These are phyloP conservation scores for Dinothrombium tinctorium DNA, from an alignment of 1,140 invertebrate genomes.

Conservation along the genomic window DNA sequence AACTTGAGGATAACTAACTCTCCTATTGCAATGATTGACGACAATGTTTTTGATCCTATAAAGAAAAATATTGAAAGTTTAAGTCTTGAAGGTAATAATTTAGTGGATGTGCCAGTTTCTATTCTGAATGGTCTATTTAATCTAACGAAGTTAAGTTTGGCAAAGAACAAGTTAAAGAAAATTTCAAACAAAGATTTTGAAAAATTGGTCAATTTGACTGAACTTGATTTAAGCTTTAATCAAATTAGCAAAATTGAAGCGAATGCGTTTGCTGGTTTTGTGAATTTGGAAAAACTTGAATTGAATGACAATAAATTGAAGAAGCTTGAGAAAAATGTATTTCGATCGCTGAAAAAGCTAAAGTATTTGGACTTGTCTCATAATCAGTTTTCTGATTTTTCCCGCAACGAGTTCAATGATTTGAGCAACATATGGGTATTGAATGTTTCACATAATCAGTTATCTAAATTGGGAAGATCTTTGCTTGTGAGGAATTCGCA, in stretches of 20 bases:
- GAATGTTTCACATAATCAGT: constrained; percentile 56
- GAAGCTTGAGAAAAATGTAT: constrained; percentile 48
- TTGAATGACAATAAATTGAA: constrained; percentile 52
- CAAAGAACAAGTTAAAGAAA: constrained; percentile 13
- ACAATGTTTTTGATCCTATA: too few species aligned
- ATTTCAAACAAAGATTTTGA: constrained; percentile 27
- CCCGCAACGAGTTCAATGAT: constrained; percentile 49
- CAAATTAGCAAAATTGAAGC: constrained; percentile 17
- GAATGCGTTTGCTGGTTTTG: constrained; percentile 25
- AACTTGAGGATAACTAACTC: too few species aligned
- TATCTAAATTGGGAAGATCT: constrained; percentile 44
- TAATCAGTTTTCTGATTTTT: constrained; percentile 53
- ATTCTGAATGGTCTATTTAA: too few species aligned
- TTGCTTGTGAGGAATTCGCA: constrained; percentile 64
- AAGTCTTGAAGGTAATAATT: too few species aligned
- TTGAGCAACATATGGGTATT: constrained; percentile 54
- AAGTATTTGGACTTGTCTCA: constrained; percentile 47
- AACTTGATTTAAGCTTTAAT: constrained; percentile 16
- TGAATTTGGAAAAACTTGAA: constrained; percentile 32
- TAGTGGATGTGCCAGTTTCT: too few species aligned
- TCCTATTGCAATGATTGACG: too few species aligned
- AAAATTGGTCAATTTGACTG: constrained; percentile 17
- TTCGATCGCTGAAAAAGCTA: constrained; percentile 45
- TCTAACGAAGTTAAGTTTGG: constrained; percentile 14
- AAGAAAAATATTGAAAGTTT: too few species aligned